Evolutionary conservation across 1,140 invertebrate species (phyloP).

Genomic region (Babylonia areolata): DNA sequence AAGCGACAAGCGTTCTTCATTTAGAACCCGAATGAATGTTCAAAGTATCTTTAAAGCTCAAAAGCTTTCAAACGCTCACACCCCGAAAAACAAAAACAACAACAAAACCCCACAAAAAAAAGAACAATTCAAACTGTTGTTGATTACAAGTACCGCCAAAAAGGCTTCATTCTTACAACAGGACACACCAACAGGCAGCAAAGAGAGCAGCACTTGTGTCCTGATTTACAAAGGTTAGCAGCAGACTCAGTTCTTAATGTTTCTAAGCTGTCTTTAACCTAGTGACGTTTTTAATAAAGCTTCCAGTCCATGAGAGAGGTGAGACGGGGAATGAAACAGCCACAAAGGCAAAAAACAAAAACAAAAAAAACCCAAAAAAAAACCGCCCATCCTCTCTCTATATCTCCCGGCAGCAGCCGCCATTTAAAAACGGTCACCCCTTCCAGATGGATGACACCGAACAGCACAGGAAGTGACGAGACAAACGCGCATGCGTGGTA

Average conservation of each 20-base stretch:
- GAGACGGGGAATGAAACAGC: too few relatives aligned
- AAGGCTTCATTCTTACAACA: neutral
- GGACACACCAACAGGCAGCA: neutral
- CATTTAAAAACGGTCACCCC: neutral
- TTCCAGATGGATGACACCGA: neutral
- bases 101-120: too few relatives aligned
- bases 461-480: conserved; percentile 27
- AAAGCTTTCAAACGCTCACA: too few relatives aligned
- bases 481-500: neutral
- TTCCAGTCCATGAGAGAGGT: too few relatives aligned
- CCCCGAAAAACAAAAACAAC: too few relatives aligned
- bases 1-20: neutral
- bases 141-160: neutral
- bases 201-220: neutral
- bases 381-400: neutral
- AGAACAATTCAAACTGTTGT: neutral
- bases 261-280: neutral
- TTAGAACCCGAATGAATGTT: neutral
- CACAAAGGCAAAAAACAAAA: neutral
- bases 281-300: neutral
- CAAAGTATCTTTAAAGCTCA: neutral
- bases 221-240: neutral
- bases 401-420: neutral
- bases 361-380: neutral
- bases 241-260: neutral